phyloP scores from a whole-genome alignment of 2,888 invertebrate species.

The Campoletis raptor region DNA sequence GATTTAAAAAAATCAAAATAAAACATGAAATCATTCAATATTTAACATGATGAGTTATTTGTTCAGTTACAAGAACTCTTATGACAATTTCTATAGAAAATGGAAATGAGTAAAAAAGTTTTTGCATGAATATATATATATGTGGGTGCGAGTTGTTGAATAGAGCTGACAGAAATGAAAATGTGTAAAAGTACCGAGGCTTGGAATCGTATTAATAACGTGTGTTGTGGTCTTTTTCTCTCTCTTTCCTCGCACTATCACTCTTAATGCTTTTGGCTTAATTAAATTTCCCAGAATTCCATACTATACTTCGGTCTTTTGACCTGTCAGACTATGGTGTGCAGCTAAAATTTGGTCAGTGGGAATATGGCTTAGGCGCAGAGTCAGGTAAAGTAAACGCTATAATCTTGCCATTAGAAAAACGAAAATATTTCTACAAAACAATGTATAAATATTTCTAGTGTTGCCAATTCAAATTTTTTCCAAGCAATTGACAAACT shows the following conservation, averaged over 20 bases:
- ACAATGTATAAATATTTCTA: neutral
- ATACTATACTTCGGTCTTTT: slow-evolving; percentile 75
- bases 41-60: slow-evolving; percentile 36
- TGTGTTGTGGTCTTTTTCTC: slow-evolving; percentile 60
- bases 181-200: slow-evolving; percentile 75
- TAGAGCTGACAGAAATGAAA: slow-evolving; percentile 75
- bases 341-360: slow-evolving; percentile 34
- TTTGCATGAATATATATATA: no score
- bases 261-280: slow-evolving; percentile 73
- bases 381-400: slow-evolving; percentile 30
- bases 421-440: neutral
- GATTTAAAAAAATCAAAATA: slow-evolving; percentile 12
- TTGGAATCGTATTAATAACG: slow-evolving; percentile 82
- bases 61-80: slow-evolving; percentile 61
- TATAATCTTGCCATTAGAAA: neutral
- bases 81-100: slow-evolving; percentile 70
- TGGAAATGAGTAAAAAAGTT: neutral
- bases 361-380: slow-evolving; percentile 25
- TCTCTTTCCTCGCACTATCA: slow-evolving; percentile 7
- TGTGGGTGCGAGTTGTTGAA: slow-evolving; percentile 37
- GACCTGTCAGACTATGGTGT: slow-evolving; percentile 64
- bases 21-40: slow-evolving; percentile 41
- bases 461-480: neutral
- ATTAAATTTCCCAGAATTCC: slow-evolving; percentile 82
- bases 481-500: slow-evolving; percentile 33